phyloP scores from a whole-genome alignment of 2,113 vertebrate genomes.

The Antigone vipio region DNA sequence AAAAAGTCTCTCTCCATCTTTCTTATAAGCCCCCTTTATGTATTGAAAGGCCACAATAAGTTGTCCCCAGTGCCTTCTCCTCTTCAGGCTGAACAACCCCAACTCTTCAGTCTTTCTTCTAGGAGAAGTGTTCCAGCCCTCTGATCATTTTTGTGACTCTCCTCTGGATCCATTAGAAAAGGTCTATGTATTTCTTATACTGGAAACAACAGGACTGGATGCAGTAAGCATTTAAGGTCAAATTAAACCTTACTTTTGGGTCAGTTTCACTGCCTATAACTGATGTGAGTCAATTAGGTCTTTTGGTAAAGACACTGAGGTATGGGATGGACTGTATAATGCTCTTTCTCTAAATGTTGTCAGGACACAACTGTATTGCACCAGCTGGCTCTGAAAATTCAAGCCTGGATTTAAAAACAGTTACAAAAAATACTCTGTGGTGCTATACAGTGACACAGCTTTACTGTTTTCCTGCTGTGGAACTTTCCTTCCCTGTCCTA shows the following conservation, averaged over 20 bases:
- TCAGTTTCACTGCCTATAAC: neutral
- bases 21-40: neutral
- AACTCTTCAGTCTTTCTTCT: neutral
- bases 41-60: neutral
- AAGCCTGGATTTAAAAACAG: neutral
- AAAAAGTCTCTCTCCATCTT: neutral
- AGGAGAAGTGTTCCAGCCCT: neutral
- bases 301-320: neutral
- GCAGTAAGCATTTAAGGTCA: neutral
- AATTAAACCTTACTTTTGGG: neutral
- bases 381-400: neutral
- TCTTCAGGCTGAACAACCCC: neutral
- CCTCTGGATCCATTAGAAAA: neutral
- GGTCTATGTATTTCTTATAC: neutral
- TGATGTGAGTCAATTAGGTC: neutral
- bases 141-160: neutral
- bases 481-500: neutral
- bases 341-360: neutral
- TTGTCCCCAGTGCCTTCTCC: fast-evolving
- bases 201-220: neutral
- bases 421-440: neutral
- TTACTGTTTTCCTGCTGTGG: neutral
- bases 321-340: neutral
- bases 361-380: neutral
- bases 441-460: neutral